Evolutionary conservation across 2,113 vertebrate species (phyloP).

Genomic region (Poeciliopsis occidentalis): DNA sequence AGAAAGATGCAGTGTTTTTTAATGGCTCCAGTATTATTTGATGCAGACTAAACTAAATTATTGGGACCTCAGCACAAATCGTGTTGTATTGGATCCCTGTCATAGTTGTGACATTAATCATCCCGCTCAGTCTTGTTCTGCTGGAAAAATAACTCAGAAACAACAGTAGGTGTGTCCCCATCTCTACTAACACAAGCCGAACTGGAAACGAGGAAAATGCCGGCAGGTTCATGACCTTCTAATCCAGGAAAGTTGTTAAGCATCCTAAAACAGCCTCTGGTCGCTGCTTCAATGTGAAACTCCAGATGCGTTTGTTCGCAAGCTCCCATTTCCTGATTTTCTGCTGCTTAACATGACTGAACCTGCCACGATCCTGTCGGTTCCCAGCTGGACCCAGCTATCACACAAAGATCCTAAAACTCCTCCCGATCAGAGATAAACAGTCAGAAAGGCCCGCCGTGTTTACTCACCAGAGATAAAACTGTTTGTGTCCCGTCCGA

Average conservation of each 20-base stretch:
- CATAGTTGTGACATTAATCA: constrained; percentile 55
- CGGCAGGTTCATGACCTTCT: background rate
- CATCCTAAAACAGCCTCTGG: background rate
- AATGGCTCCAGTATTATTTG: background rate
- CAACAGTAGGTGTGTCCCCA: constrained; percentile 64
- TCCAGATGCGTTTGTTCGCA: constrained; percentile 6
- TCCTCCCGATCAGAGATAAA: constrained; percentile 6
- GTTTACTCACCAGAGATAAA: constrained; percentile 67
- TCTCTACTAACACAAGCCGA: constrained; percentile 34
- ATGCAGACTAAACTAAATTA: background rate
- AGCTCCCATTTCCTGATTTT: constrained; percentile 61
- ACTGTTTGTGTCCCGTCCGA: constrained; percentile 31
- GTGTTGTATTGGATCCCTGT: constrained; percentile 6
- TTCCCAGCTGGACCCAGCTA: background rate
- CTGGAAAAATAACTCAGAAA: constrained; percentile 44
- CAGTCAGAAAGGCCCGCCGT: background rate
- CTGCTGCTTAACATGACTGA: constrained; percentile 4
- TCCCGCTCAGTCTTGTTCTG: constrained; percentile 39
- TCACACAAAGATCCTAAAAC: constrained; percentile 26
- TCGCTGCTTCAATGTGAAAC: background rate
- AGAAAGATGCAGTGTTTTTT: background rate
- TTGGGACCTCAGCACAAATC: background rate
- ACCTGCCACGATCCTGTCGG: background rate
- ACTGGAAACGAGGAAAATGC: constrained; percentile 29
- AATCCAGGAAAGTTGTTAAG: background rate